phyloP scores from a whole-genome alignment of 1,140 invertebrate species.

The Sitophilus oryzae region DNA sequence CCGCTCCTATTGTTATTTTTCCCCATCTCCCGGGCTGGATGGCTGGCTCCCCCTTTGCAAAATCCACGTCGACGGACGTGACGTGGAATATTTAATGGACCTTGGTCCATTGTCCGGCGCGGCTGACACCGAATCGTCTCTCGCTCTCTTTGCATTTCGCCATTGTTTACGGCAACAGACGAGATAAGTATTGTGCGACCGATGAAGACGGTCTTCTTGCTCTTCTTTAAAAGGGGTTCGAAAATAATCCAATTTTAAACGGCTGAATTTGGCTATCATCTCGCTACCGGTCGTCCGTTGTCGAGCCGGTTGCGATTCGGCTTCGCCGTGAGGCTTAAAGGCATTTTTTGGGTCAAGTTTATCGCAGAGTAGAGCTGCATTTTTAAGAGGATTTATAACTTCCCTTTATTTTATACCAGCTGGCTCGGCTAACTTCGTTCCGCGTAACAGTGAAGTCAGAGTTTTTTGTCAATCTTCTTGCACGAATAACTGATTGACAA shows the following conservation, averaged over 20 bases:
- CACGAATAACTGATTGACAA: no score
- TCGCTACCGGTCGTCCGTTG: background rate
- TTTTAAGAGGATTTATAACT: no score
- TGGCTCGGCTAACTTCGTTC: no score
- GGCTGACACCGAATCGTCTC: constrained; percentile 32
- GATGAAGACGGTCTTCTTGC: constrained; percentile 10
- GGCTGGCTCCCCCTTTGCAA: constrained; percentile 33
- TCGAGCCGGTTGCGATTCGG: no score
- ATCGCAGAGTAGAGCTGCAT: no score
- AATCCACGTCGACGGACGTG: constrained; percentile 38
- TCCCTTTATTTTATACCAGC: no score
- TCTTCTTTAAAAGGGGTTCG: constrained; percentile 13
- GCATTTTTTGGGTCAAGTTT: no score
- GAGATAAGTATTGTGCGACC: constrained; percentile 23
- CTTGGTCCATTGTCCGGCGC: constrained; percentile 34
- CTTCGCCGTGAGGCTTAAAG: no score
- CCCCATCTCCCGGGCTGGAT: no score
- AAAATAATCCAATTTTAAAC: constrained; percentile 22
- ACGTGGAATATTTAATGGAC: constrained; percentile 38
- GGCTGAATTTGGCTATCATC: constrained; percentile 14
- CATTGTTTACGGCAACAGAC: constrained; percentile 29
- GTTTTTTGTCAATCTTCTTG: no score
- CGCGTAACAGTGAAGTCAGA: no score
- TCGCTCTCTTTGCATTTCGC: constrained; percentile 30
- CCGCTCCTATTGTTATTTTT: constrained; percentile 37